Conservation (phyloP, 1,140 invertebrate genomes). For the Papilio aristodemus region DNA sequence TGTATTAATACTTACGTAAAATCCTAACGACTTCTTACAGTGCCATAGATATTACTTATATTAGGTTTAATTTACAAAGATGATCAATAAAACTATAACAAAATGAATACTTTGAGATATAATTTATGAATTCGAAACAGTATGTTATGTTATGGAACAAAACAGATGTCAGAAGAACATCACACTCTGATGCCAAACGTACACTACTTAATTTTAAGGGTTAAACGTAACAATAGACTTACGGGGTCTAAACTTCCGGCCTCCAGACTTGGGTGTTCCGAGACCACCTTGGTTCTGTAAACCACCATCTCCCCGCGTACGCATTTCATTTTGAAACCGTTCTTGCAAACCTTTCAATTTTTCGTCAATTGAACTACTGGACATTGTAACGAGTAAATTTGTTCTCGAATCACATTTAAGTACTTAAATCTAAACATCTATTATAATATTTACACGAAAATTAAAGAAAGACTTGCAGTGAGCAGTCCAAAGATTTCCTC, state of each 20-base stretch:
- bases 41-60: neutral
- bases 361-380: slow-evolving; percentile 72
- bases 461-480: slow-evolving; percentile 57
- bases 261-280: slow-evolving; percentile 57
- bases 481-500: slow-evolving; percentile 71
- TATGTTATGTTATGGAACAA: slow-evolving; percentile 33
- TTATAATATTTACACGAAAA: slow-evolving; percentile 72
- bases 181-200: neutral
- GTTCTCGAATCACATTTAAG: slow-evolving; percentile 69
- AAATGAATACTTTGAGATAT: slow-evolving; percentile 10
- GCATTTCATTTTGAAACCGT: slow-evolving; percentile 73
- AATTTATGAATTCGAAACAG: slow-evolving; percentile 29
- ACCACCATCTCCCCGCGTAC: slow-evolving; percentile 68
- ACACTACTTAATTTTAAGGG: slow-evolving; percentile 8
- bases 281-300: slow-evolving; percentile 69
- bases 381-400: slow-evolving; percentile 67
- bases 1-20: neutral
- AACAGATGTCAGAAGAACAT: slow-evolving; percentile 20
- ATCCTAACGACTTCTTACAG: neutral
- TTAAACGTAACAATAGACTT: slow-evolving; percentile 45
- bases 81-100: neutral
- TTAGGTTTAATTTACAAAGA: neutral
- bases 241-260: slow-evolving; percentile 66
- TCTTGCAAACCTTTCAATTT: slow-evolving; percentile 72
- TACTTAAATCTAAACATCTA: slow-evolving; percentile 66